Evolutionary conservation across 2,888 invertebrate genomes (phyloP).

Genomic region (Drosophila mercatorum): DNA sequence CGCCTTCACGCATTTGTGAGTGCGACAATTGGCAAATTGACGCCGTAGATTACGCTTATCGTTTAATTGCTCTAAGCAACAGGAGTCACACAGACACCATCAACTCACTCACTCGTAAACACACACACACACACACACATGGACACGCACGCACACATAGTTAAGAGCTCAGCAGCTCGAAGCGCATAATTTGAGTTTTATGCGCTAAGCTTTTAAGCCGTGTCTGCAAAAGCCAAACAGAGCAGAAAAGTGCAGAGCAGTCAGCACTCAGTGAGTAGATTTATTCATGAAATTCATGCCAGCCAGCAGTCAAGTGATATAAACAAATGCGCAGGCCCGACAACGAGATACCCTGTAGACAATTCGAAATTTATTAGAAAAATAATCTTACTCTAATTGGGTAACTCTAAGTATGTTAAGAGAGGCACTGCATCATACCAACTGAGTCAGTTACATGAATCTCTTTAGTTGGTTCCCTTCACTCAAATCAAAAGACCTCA

Average conservation of each 20-base stretch:
- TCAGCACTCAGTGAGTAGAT: slow-evolving; percentile 31
- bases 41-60: slow-evolving; percentile 75
- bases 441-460: too few relatives aligned
- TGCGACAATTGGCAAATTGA: slow-evolving; percentile 72
- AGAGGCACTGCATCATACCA: too few relatives aligned
- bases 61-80: slow-evolving; percentile 76
- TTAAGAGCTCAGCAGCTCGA: slow-evolving; percentile 5
- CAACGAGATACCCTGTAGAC: not conserved
- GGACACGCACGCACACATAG: slow-evolving; percentile 9
- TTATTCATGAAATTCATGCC: slow-evolving; percentile 14
- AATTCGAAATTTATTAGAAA: not conserved
- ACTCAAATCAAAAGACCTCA: too few relatives aligned
- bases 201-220: slow-evolving; percentile 79
- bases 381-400: not conserved
- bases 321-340: not conserved
- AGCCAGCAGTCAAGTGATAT: not conserved
- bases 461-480: too few relatives aligned
- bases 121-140: slow-evolving; percentile 17
- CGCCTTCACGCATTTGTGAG: slow-evolving; percentile 74
- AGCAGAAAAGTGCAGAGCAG: slow-evolving; percentile 32
- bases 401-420: too few relatives aligned
- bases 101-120: slow-evolving; percentile 19
- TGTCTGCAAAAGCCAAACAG: slow-evolving; percentile 58
- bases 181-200: slow-evolving; percentile 78
- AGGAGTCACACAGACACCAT: slow-evolving; percentile 52